A percentile compares a stretch with the other conserved stretches of the same genome.
These are phyloP conservation scores for Donacobius atricapilla DNA, from an alignment of 2,113 vertebrate species.

Conservation along the genomic window DNA sequence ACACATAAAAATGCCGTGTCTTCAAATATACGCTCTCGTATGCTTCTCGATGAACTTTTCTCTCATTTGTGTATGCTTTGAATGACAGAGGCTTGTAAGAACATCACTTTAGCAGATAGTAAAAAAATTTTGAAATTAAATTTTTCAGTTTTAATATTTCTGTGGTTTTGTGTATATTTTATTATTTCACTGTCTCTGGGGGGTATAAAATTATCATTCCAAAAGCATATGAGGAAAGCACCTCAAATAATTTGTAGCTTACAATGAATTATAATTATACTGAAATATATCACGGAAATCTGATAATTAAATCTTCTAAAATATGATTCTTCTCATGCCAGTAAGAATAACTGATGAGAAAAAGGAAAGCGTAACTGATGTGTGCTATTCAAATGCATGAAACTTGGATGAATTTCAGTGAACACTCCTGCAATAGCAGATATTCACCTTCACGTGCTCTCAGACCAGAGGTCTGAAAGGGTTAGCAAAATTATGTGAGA, in stretches of 20 bases:
- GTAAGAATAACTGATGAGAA: not conserved
- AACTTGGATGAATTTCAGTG: not conserved
- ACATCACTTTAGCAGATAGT: not conserved
- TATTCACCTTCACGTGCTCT: rapidly evolving
- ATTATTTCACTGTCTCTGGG: not conserved
- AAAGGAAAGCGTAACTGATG: not conserved
- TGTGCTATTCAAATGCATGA: not conserved
- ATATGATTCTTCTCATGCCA: not conserved
- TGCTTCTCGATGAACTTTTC: not conserved
- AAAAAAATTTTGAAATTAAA: not conserved
- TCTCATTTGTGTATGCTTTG: not conserved
- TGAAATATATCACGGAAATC: not conserved
- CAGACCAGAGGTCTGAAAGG: not conserved
- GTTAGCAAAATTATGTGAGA: not conserved
- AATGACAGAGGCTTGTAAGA: not conserved
- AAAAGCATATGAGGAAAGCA: not conserved
- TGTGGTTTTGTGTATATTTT: not conserved
- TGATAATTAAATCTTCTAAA: not conserved
- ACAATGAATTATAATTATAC: not conserved
- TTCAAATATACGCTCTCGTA: not conserved
- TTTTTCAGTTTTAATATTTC: not conserved
- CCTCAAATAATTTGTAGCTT: not conserved
- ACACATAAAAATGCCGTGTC: not conserved
- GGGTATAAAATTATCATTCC: not conserved
- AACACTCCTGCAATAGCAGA: not conserved